Evolutionary conservation across 1,140 invertebrate species (phyloP), one percentile per base, ranked within the genome.

Genomic region (Homalodisca vitripennis): DNA sequence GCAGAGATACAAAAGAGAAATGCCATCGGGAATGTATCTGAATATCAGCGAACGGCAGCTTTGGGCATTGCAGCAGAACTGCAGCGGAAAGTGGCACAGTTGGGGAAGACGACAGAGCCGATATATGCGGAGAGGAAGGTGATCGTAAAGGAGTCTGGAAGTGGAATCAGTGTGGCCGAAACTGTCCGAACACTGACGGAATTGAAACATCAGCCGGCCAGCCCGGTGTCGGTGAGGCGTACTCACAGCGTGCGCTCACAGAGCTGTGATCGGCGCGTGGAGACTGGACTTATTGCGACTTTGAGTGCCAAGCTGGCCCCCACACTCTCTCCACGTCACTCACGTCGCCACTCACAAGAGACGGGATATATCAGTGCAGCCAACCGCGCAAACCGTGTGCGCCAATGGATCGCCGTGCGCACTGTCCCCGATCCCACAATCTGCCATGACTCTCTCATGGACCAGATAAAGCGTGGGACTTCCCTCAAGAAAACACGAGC

Each of bases 391-490:
- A 86, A 88, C 83, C 85, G 81, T 85, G 88, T 87, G 84, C 82
- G 75, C 83, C 83, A 82, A 83, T 87, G 76, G 92, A 85, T 83
- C 87, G 78, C 79, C 6, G 77, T 77, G 30, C 78, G 80, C n/a
- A 77, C 85, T 0, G 78, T 84, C 14, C 77, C 82, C 14, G 85
- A 87, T 76, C 83, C 84, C 1, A 70, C 80, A 0, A 77, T 84
- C 57, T 82, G 84, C n/a, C 80, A 86, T 32, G 86, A 86, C 70
- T 87, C 86, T 1, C 81, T 96, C 0, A 93, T 95, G 92, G 93
- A 95, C 83, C 93, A 96, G 76, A 95, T 96, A 53, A 89, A 93
- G 76, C 85, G 89, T 48, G 93, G 93, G 29, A 92, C 91, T 1
- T 88, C 88, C 2, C 79, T 95, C 62, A 88, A 84, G 51, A 85